These are phyloP conservation scores for Oncorhynchus kisutch DNA, from an alignment of 2,113 vertebrate genomes.

Conservation along the genomic window DNA sequence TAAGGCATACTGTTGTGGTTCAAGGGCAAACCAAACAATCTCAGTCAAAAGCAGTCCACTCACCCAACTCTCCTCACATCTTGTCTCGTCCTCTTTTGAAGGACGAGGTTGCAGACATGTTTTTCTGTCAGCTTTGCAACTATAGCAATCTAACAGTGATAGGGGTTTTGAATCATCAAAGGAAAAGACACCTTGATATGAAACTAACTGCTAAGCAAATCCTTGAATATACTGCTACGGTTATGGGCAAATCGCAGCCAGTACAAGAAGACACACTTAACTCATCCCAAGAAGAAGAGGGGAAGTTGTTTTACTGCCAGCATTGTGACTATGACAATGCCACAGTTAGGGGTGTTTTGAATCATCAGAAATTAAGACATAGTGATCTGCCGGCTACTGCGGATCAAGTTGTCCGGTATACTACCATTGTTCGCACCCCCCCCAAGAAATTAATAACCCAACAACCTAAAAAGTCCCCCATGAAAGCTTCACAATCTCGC, in stretches of 20 bases:
- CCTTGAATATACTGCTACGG: conserved; percentile 13
- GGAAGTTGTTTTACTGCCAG: background rate
- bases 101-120: background rate
- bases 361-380: background rate
- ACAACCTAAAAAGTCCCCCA: conserved; percentile 18
- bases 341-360: background rate
- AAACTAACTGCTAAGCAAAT: background rate
- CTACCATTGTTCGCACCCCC: background rate
- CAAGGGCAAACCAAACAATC: background rate
- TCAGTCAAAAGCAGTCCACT: background rate
- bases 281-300: background rate
- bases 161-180: conserved; percentile 30
- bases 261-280: background rate
- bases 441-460: conserved; percentile 67
- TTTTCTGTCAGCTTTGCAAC: conserved; percentile 64
- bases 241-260: conserved; percentile 6
- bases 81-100: conserved; percentile 18
- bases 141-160: conserved; percentile 8
- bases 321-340: background rate
- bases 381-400: background rate
- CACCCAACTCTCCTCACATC: background rate
- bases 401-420: background rate
- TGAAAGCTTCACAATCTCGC: conserved; percentile 42
- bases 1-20: background rate
- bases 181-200: conserved; percentile 20